These are phyloP conservation scores for Hippocampus zosterae DNA, from an alignment of 2,113 vertebrate genomes.

Conservation along the genomic window DNA sequence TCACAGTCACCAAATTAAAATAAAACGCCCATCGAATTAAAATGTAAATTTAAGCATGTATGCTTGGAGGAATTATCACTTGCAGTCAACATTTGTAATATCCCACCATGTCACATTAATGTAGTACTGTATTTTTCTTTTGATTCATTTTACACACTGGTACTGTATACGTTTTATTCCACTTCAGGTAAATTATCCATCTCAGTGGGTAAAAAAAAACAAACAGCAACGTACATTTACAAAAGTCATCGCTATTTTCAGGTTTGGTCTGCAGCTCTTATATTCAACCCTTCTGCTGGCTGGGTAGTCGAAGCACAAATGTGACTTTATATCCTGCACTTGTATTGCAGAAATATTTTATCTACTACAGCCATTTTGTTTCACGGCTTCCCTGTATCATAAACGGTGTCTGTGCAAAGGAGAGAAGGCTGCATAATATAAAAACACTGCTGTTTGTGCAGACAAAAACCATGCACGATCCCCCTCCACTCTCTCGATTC, in stretches of 20 bases:
- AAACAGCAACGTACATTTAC: neutral
- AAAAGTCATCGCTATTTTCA: neutral
- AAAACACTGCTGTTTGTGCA: constrained; percentile 32
- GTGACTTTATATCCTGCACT: neutral
- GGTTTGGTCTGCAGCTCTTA: neutral
- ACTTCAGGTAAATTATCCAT: neutral
- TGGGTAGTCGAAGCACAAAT: constrained; percentile 12
- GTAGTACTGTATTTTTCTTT: neutral
- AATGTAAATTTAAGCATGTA: neutral
- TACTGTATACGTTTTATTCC: neutral
- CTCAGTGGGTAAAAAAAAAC: neutral
- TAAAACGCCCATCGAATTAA: neutral
- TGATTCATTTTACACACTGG: neutral
- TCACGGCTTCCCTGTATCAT: constrained; percentile 22
- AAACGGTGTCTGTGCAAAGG: constrained; percentile 25
- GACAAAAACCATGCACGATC: constrained; percentile 14
- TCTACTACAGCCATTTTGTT: constrained; percentile 22
- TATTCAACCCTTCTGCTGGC: neutral
- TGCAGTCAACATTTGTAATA: neutral
- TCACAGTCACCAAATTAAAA: neutral
- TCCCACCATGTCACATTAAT: neutral
- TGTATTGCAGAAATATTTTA: neutral
- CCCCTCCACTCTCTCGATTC: constrained; percentile 16
- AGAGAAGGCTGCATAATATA: constrained; percentile 5
- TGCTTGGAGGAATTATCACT: neutral